Conservation (phyloP, 2,113 vertebrate species). For the Procavia capensis region DNA sequence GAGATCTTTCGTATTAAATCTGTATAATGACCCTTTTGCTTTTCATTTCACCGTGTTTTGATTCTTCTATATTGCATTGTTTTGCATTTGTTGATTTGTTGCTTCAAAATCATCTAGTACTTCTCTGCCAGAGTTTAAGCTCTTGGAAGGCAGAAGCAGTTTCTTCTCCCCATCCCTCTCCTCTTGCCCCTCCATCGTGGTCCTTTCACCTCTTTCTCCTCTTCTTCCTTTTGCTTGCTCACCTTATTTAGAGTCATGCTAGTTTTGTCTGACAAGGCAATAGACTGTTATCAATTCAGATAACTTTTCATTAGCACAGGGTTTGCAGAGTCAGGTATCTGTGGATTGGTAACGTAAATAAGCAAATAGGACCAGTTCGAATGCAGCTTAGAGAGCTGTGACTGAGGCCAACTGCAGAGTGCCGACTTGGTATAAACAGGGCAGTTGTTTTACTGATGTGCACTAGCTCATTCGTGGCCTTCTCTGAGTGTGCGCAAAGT, state of each 20-base stretch:
- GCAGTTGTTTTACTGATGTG: not conserved
- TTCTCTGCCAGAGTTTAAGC: not conserved
- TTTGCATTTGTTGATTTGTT: constrained; percentile 1
- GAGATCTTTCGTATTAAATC: not conserved
- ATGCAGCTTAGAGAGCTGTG: not conserved
- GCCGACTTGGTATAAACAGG: not conserved
- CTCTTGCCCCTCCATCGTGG: not conserved
- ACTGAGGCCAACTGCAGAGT: not conserved
- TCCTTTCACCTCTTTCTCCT: not conserved
- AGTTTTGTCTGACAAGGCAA: not conserved
- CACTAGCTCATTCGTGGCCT: not conserved
- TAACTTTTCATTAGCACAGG: not conserved
- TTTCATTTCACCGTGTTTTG: not conserved
- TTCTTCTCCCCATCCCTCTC: not conserved
- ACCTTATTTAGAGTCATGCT: not conserved
- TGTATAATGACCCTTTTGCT: not conserved
- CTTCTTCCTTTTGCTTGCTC: constrained; percentile 14
- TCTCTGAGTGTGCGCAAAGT: not conserved
- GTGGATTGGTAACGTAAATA: not conserved
- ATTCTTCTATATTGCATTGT: not conserved
- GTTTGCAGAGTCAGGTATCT: not conserved
- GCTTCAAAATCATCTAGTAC: not conserved
- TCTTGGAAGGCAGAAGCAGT: constrained; percentile 1
- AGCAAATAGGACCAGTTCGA: not conserved
- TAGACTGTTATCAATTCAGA: not conserved